These are phyloP conservation scores for Cerceris rybyensis DNA, from an alignment of 2,888 invertebrate species.

Conservation along the genomic window DNA sequence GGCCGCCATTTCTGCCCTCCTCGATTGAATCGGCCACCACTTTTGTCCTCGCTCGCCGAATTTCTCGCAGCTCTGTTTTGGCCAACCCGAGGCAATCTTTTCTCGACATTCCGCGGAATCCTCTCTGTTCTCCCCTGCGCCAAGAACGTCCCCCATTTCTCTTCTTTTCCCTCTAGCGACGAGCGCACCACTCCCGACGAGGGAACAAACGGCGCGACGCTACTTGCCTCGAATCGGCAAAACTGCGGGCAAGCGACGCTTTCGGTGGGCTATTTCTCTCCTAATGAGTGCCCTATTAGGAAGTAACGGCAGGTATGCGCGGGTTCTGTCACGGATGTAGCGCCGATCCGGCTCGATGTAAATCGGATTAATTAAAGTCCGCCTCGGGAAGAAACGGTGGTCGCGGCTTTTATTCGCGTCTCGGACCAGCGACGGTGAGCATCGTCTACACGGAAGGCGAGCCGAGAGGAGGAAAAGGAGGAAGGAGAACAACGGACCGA, in stretches of 20 bases:
- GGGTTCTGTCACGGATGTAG: slow-evolving; percentile 67
- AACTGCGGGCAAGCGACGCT: slow-evolving; percentile 46
- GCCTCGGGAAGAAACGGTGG: slow-evolving; percentile 19
- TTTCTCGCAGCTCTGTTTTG: too few relatives aligned
- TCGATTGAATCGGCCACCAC: too few relatives aligned
- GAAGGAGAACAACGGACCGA: neutral
- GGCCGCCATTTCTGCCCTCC: too few relatives aligned
- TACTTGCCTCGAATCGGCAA: slow-evolving; percentile 5
- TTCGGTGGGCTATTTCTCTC: slow-evolving; percentile 70
- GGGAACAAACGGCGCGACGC: slow-evolving; percentile 1
- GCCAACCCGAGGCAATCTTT: too few relatives aligned
- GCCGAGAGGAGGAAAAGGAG: neutral
- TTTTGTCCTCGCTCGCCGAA: too few relatives aligned
- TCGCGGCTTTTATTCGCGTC: too few relatives aligned
- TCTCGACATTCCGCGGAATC: too few relatives aligned
- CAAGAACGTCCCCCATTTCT: neutral
- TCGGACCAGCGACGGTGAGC: too few relatives aligned
- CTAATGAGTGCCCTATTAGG: slow-evolving; percentile 81
- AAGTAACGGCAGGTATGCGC: slow-evolving; percentile 73
- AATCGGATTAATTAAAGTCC: slow-evolving; percentile 79
- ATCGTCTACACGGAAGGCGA: neutral
- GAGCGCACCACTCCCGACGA: slow-evolving; percentile 2
- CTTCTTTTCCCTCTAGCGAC: slow-evolving; percentile 13
- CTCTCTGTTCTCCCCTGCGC: too few relatives aligned
- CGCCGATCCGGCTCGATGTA: slow-evolving; percentile 73